Base-by-base conservation (phyloP, 1,140 invertebrate genomes). In the Eciton burchellii region DNA sequence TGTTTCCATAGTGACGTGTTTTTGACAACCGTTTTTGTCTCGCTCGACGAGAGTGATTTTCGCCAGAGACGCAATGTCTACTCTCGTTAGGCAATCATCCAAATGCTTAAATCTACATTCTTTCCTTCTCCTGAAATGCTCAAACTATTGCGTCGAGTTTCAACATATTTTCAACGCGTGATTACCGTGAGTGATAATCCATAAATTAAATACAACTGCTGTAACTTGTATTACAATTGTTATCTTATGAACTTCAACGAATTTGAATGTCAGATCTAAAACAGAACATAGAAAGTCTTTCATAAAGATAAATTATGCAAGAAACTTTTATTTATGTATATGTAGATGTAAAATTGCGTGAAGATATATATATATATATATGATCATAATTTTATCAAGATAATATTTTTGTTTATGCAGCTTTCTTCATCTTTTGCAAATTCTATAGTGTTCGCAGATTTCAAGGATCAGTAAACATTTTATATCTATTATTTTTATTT, bases 61-160 rank as follows among this genome's bases (percentile, higher is more conserved):
- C 29, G 29, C 29, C 12, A 14, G 14, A 62, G 57, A 21, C 71
- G 19, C 12, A 41, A n/a, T n/a, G 35, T 26, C 8, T 19, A 45
- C 56, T 56, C 47, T 56, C 26, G 49, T 68, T 24, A 54, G 74
- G 74, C 74, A 21, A 29, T 45, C 14, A 24, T 79, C 74, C 74
- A 79, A 79, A 35, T 70, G 41, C 56, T 54, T 68, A 79, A 70
- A 79, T 70, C 41, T 66, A 21, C 47, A 56, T 77, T 77, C 66
- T 6, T 29, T 54, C 6, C 26, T 12, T 14, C 66, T 66, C 16
- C 47, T 24, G 2, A 63, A 21, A 52, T 26, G 16, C 16, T 16
- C 26, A 26, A n/a, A 26, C 6, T 26, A 26, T 66, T 66, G 52
- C 16, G 12, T 43, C 16, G 29, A 66, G 45, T 16, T 16, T 60